These are phyloP conservation scores for Metellina segmentata DNA, from an alignment of 2,888 invertebrate genomes.

Conservation along the genomic window DNA sequence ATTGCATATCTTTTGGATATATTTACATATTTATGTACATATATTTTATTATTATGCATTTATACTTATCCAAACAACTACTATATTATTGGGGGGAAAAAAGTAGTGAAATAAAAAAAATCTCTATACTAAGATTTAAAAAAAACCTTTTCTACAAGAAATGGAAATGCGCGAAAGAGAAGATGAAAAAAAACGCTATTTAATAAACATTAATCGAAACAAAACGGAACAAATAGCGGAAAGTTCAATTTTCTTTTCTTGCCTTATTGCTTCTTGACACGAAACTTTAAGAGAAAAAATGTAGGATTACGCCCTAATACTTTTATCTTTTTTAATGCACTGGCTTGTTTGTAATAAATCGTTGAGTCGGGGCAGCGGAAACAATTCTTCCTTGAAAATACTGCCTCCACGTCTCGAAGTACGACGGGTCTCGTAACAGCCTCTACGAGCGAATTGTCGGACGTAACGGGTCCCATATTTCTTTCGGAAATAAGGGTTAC, in stretches of 20 bases:
- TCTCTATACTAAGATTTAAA: no score
- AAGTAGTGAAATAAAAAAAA: no score
- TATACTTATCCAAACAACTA: no score
- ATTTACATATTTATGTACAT: no score
- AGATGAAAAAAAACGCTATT: no score
- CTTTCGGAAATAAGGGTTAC: conserved; percentile 48
- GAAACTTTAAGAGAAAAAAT: neutral
- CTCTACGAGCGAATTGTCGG: conserved; percentile 42
- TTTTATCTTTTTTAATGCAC: conserved; percentile 29
- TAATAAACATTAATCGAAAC: no score
- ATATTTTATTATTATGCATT: no score
- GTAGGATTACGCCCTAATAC: neutral
- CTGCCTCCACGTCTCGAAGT: neutral
- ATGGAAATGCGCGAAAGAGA: no score
- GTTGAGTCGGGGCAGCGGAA: neutral
- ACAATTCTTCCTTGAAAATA: conserved; percentile 33
- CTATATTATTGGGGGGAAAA: no score
- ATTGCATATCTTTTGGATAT: no score
- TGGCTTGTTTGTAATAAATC: conserved; percentile 24
- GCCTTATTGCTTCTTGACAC: neutral
- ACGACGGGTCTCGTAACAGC: conserved; percentile 23
- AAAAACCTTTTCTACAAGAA: no score
- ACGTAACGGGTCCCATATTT: conserved; percentile 46
- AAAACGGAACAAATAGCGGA: no score
- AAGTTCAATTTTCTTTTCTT: neutral